Evolutionary conservation across 2,113 vertebrate genomes (phyloP).

Genomic region (Catagonus wagneri): DNA sequence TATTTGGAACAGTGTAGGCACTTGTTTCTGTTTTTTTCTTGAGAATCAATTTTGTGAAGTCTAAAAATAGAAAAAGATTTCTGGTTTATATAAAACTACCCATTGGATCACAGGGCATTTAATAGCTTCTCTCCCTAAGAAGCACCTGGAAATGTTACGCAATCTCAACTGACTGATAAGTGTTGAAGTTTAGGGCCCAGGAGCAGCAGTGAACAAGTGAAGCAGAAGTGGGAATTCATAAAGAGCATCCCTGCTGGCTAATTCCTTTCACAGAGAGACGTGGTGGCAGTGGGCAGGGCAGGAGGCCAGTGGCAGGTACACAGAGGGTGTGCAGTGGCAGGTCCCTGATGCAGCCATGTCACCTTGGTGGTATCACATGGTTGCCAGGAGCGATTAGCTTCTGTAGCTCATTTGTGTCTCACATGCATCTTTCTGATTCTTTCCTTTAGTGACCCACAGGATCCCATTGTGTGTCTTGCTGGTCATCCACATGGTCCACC

Average conservation of each 20-base stretch:
- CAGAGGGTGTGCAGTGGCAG: background rate
- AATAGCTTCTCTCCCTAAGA: background rate
- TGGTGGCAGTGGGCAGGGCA: background rate
- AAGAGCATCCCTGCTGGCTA: background rate
- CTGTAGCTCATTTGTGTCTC: background rate
- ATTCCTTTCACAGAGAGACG: background rate
- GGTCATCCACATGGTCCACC: background rate
- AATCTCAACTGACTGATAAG: background rate
- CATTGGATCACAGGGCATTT: background rate
- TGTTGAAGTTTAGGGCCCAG: background rate
- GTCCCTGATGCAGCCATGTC: background rate
- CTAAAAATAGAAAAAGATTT: background rate
- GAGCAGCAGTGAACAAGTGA: background rate
- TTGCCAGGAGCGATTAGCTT: background rate
- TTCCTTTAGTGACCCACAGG: conserved; percentile 74
- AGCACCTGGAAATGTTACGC: background rate
- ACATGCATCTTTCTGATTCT: conserved; percentile 64
- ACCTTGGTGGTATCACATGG: background rate
- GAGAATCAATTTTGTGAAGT: background rate
- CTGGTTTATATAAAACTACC: background rate
- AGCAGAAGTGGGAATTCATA: background rate
- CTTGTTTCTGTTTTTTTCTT: background rate
- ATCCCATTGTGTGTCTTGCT: conserved; percentile 65
- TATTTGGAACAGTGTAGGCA: background rate
- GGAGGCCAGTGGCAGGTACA: background rate